Evolutionary conservation across 35 echinoderm and acorn worm species (phyloP).

Genomic region (Anneissia japonica): DNA sequence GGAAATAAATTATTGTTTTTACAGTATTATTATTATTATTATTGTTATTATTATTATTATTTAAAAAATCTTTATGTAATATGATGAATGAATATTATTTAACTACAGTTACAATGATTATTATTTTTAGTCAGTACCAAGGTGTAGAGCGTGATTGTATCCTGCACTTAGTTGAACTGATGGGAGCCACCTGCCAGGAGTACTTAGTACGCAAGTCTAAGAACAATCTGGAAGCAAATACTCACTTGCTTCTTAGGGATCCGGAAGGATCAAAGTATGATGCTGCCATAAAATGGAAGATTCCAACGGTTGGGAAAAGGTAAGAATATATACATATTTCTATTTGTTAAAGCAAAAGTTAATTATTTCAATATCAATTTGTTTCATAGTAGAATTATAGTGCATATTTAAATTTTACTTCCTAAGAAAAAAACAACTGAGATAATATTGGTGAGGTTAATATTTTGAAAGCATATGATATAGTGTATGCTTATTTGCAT

Average conservation of each 20-base stretch:
- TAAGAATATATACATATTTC: slow-evolving; percentile 24
- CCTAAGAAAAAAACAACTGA: background rate
- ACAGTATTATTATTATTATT: too few species aligned
- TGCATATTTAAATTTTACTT: background rate
- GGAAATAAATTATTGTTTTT: too few species aligned
- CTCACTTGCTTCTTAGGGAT: slow-evolving; percentile 65
- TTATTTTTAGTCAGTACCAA: slow-evolving; percentile 60
- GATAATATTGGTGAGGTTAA: background rate
- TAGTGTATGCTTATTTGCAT: too few species aligned
- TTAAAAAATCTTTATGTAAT: too few species aligned
- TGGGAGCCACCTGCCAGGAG: slow-evolving; percentile 85
- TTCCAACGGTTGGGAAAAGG: slow-evolving; percentile 80
- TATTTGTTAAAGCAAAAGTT: too few species aligned
- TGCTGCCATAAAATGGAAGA: slow-evolving; percentile 86
- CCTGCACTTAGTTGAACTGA: slow-evolving; percentile 46
- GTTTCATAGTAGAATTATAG: background rate
- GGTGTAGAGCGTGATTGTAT: slow-evolving; percentile 70
- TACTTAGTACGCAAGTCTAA: slow-evolving; percentile 75
- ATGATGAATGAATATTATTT: too few species aligned
- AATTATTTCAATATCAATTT: background rate
- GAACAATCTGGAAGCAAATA: slow-evolving; percentile 58
- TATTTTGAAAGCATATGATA: too few species aligned
- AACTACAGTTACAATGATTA: too few species aligned
- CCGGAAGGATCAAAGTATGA: slow-evolving; percentile 77
- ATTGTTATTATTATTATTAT: too few species aligned